Percentiles rank a stretch among this genome's conserved stretches.
Conservation (phyloP, 2,888 invertebrate genomes). For the Ditylenchus weischeri region DNA sequence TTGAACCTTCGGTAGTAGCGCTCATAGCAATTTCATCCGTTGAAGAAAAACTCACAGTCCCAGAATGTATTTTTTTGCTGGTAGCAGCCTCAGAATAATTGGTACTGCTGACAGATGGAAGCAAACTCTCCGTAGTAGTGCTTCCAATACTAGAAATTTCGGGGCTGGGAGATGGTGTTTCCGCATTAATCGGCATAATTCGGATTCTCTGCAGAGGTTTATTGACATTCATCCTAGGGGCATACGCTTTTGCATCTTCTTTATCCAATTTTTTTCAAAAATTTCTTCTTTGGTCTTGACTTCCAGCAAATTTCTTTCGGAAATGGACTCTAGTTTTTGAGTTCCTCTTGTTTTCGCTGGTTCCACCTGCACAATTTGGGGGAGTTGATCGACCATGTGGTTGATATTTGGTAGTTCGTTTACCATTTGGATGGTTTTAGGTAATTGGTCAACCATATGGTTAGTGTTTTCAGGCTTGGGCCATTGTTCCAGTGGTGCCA, state of each 20-base stretch:
- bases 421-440: too few species aligned
- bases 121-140: too few species aligned
- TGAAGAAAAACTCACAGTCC: too few species aligned
- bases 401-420: not conserved
- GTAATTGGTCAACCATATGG: too few species aligned
- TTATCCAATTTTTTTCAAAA: not conserved
- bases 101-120: too few species aligned
- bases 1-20: too few species aligned
- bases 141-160: too few species aligned
- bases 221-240: not conserved
- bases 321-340: not conserved
- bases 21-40: too few species aligned
- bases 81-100: too few species aligned
- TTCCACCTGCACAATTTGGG: not conserved
- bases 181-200: not conserved
- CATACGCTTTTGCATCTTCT: slow-evolving; percentile 3
- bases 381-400: too few species aligned
- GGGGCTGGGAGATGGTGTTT: too few species aligned
- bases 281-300: not conserved
- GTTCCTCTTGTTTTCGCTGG: not conserved
- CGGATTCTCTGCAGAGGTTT: slow-evolving; percentile 8
- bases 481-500: slow-evolving; percentile 1
- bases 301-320: slow-evolving; percentile 1
- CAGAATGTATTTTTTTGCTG: too few species aligned
- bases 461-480: not conserved